Evolutionary conservation across 1,140 invertebrate genomes (phyloP).

Genomic region (Watersipora subatra): DNA sequence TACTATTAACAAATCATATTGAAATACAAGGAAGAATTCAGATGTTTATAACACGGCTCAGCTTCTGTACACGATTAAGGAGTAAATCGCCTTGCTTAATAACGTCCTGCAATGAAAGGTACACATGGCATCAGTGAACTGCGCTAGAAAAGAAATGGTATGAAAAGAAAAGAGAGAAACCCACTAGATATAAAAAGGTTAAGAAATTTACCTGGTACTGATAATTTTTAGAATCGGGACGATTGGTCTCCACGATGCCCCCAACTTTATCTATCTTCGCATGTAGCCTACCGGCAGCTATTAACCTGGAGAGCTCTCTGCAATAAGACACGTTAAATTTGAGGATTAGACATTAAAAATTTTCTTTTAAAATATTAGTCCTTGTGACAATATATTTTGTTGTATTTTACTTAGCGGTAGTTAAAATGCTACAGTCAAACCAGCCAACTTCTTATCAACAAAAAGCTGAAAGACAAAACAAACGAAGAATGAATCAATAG

Average conservation of each 20-base stretch:
- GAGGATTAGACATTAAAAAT: too few species aligned
- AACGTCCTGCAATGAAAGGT: slow-evolving; percentile 55
- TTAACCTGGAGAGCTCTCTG: slow-evolving; percentile 73
- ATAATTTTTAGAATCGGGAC: slow-evolving; percentile 81
- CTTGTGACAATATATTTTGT: too few species aligned
- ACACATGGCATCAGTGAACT: not conserved
- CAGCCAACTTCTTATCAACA: too few species aligned
- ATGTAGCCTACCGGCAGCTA: slow-evolving; percentile 83
- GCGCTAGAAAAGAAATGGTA: not conserved
- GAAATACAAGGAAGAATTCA: too few species aligned
- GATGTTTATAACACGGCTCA: slow-evolving; percentile 97
- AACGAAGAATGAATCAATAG: too few species aligned
- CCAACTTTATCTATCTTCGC: slow-evolving; percentile 93
- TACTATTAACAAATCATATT: too few species aligned
- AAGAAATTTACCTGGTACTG: slow-evolving; percentile 66
- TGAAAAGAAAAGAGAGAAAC: not conserved
- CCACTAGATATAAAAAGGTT: not conserved
- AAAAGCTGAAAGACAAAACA: too few species aligned
- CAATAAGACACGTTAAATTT: slow-evolving; percentile 23
- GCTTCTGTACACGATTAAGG: slow-evolving; percentile 92
- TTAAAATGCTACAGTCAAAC: too few species aligned
- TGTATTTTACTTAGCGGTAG: too few species aligned
- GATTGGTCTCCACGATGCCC: slow-evolving; percentile 91
- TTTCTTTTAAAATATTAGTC: too few species aligned
- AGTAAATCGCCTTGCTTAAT: slow-evolving; percentile 96